phyloP scores from a whole-genome alignment of 2,797 vertebrate genomes.

The Glossophaga mutica region DNA sequence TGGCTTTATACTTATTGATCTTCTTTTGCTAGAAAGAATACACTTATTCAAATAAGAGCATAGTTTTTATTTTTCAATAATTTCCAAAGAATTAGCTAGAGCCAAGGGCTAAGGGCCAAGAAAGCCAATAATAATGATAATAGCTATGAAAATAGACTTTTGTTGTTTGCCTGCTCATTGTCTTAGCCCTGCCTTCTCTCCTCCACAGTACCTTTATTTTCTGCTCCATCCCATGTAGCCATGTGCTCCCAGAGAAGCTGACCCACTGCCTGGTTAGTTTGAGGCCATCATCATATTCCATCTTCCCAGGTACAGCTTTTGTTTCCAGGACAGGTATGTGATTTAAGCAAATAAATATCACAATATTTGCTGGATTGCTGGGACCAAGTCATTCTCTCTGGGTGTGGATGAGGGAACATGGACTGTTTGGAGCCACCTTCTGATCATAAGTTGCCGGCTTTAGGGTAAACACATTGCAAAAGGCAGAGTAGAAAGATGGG shows the following conservation, averaged over 20 bases:
- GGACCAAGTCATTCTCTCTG: background rate
- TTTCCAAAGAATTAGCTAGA: constrained; percentile 42
- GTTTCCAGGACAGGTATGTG: background rate
- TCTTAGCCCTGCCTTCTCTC: background rate
- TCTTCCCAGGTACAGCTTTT: background rate
- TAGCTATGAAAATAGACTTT: background rate
- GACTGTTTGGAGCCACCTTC: background rate
- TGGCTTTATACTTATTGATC: constrained; percentile 9
- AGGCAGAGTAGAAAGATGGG: background rate
- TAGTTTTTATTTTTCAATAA: background rate
- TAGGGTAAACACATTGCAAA: background rate
- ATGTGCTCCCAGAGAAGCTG: background rate
- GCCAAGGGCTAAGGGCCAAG: background rate
- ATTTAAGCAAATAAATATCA: background rate
- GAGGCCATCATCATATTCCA: background rate
- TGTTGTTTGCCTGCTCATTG: background rate
- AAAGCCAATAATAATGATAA: constrained; percentile 23
- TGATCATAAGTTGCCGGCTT: background rate
- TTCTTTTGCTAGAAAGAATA: constrained; percentile 52
- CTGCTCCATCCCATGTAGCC: background rate
- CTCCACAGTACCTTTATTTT: background rate
- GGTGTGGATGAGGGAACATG: background rate
- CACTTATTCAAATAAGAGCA: constrained; percentile 37
- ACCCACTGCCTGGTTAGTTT: background rate
- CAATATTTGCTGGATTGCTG: background rate